Evolutionary conservation across 2,888 invertebrate species (phyloP), one percentile per base, ranked within the genome.

Genomic region (Hipparchia semele): DNA sequence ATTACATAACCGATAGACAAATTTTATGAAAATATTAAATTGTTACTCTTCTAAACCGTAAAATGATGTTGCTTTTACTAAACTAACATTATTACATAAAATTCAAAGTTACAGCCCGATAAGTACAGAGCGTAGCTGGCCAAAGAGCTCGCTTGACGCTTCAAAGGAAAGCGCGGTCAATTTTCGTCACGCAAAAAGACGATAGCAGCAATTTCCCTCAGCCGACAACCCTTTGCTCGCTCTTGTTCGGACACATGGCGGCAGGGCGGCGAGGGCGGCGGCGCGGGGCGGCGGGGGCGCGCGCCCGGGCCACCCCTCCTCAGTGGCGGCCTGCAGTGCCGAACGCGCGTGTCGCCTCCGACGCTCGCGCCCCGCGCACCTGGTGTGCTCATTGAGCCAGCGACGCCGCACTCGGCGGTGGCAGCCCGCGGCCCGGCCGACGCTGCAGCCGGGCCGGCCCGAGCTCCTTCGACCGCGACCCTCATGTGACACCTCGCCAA

Each of bases 291-390:
- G 87, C 83, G 85, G 87, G 88, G 86, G 83, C 84, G 87, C 84
- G 85, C 84, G 83, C 89, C 90, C 90, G 91, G 90, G 90, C 90
- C 91, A 91, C 91, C 92, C 92, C 92, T 91, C 91, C 93, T 91
- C 92, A 92, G 93, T 92, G 93, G 90, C 92, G 92, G 92, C 86
- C 88, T 90, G 92, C 92, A 91, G 92, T 92, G 91, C 91, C 91
- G 89, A 87, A 89, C 90, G 92, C 92, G 93, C 93, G 92, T 91
- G 92, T 92, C 92, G 91, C 89, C 87, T 89, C 89, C 87, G 90
- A 90, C 89, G 90, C 90, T 91, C 91, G 91, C 91, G 90, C 89
- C 89, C 90, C 90, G 92, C 91, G 82, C 83, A 89, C 86, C 87
- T 86, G 87, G 87, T 84, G 86, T 87, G 90, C 89, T 92, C 92